Evolutionary conservation across 2,888 invertebrate species (phyloP).

Genomic region (Geophilus truncorum): DNA sequence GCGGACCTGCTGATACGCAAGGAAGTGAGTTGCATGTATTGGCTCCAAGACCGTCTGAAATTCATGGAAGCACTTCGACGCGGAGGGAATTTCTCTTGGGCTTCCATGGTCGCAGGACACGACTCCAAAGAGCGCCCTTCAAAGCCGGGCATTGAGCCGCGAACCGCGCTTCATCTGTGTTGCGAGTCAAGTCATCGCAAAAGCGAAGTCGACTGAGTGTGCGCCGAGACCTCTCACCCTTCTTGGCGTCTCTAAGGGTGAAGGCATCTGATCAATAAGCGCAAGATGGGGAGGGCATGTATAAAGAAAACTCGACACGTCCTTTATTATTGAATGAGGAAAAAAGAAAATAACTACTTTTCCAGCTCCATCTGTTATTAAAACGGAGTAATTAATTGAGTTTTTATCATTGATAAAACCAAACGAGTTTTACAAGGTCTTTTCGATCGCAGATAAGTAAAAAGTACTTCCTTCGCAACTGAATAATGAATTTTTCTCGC

Average conservation of each 20-base stretch:
- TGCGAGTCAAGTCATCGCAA: not conserved
- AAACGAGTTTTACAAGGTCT: constrained; percentile 1
- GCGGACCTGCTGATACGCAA: constrained; percentile 32
- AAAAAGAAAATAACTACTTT: not conserved
- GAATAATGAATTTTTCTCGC: not conserved
- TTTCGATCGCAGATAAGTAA: not conserved
- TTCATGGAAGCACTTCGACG: constrained; percentile 32
- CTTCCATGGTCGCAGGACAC: not conserved
- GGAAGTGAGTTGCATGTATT: constrained; percentile 33
- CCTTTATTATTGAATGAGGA: not conserved
- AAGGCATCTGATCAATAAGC: constrained; percentile 7
- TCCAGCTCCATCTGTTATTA: not conserved
- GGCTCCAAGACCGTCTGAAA: constrained; percentile 33
- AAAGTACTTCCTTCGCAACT: not conserved
- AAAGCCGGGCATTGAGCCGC: not conserved
- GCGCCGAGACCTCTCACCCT: constrained; percentile 1
- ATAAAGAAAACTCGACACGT: not conserved
- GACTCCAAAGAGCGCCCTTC: not conserved
- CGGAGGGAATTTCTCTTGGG: not conserved
- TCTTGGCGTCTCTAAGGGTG: not conserved
- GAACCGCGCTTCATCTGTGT: not conserved
- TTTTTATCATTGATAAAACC: not conserved
- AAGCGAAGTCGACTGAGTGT: constrained; percentile 4
- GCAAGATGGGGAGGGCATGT: constrained; percentile 10
- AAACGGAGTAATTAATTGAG: not conserved